These are phyloP conservation scores for Axis porcinus DNA, from an alignment of 2,113 vertebrate genomes.

Conservation along the genomic window DNA sequence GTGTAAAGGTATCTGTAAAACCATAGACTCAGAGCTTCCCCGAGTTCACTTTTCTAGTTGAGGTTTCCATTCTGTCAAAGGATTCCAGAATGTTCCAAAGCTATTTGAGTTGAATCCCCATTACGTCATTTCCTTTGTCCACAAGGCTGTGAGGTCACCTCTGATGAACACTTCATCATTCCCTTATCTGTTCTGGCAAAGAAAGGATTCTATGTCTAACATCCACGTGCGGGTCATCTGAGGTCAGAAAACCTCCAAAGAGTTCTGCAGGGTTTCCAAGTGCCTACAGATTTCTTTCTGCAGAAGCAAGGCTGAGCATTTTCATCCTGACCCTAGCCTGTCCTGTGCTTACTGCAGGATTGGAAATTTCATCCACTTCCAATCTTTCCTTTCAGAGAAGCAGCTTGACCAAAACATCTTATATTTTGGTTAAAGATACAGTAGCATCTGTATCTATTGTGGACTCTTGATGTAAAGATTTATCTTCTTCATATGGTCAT, in stretches of 20 bases:
- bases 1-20: not conserved
- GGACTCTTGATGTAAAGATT: not conserved
- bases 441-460: not conserved
- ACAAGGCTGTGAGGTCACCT: not conserved
- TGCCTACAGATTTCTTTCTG: not conserved
- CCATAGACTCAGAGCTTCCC: not conserved
- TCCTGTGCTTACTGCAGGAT: fast-evolving
- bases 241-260: not conserved
- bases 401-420: not conserved
- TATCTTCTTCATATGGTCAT: not conserved
- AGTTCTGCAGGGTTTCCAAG: not conserved
- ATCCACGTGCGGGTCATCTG: not conserved
- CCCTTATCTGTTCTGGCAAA: not conserved
- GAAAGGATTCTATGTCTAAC: not conserved
- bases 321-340: not conserved
- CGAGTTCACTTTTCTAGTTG: not conserved
- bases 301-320: fast-evolving
- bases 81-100: not conserved
- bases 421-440: not conserved
- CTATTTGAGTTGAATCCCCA: not conserved
- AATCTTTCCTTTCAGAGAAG: not conserved
- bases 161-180: not conserved
- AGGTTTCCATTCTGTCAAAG: not conserved
- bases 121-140: not conserved
- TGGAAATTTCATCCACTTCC: not conserved